Base-by-base conservation (phyloP, 2,797 vertebrate genomes). In the Apogon hyalosoma region DNA sequence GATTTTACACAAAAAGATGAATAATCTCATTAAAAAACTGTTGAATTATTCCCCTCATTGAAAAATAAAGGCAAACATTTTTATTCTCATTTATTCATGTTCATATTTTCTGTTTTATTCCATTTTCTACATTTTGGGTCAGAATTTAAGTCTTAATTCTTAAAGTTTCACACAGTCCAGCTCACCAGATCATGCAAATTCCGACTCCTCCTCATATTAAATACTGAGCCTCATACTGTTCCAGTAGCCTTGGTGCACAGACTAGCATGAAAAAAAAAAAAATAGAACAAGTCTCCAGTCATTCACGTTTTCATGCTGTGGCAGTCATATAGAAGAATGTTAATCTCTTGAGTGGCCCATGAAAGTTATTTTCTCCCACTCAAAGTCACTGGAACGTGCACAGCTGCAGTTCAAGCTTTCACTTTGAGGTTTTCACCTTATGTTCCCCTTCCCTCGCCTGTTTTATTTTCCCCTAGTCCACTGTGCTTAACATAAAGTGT, bases 301-400 rank as follows among this genome's bases (percentile, higher is more conserved):
- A 41, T 71, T 84, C 63, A 63, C 8, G 39, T 76, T 64, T 69
- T 50, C 31, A 11, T 50, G 76, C 59, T 65, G 63, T 42, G 70
- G 72, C 69, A 43, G 60, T 3, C 60, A 60, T 61, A 79, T 33
- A 84, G 76, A 85, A 48, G 69, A 83, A 81, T 79, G 70, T 82
- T 65, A 83, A 87, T 84, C 85, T 80, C 69, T 47, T 52, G 41
- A 78, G 51, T 63, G 69, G 78, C 58, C 68, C 57, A 65, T 65
- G 60, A 71, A 83, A 87, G 74, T 76, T 76, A 80, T 79, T 85
- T 73, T 75, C 68, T 73, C 58, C 75, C 61, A 75, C 65, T 85
- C 73, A 76, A 72, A 84, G 80, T 87, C 82, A 73, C 50, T 75
- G 67, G 77, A 82, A 84, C 77, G 74, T 80, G 73, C 85, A 75